Base-by-base conservation (phyloP, 2,113 vertebrate species). In the Nipponia nippon region DNA sequence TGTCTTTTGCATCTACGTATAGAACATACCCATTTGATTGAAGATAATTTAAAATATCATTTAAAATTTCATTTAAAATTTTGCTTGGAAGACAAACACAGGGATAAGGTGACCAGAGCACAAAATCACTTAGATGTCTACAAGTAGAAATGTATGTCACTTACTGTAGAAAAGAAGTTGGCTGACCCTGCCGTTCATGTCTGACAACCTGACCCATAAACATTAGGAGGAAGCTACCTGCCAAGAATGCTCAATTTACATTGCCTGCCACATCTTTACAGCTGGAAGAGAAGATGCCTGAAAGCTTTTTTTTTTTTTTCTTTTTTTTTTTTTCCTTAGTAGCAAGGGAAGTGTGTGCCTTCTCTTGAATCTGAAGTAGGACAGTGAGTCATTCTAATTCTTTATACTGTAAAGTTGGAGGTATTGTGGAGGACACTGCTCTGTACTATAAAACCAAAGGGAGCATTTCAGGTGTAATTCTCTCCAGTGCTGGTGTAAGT, bases 131-230 rank as follows among this genome's bases (percentile, higher is more conserved):
- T 52, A 34, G n/a, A 67, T 61, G 34, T 87, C 44, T 93, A 75
- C 67, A 79, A 91, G 83, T 75, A 75, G 93, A 90, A 91, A 71
- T 56, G 3, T 70, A 26, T 95, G 90, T 61, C 47, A 23, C 16
- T 87, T 89, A 81, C 8, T 84, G 83, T 65, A 67, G 73, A 67
- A 89, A 90, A 82, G 59, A 84, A 53, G 38, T 56, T 95, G 94
- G 65, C 69, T 95, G 94, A 87, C 88, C 87, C 83, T 47, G 9
- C 77, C 79, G 46, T 53, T 95, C 38, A 16, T 69, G 52, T 95
- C 90, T 96, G 72, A 91, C 90, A 89, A 89, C 19, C 42, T 91
- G 72, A 95, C 94, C 90, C 80, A 81, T 76, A 97, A 97, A 92
- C 69, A 79, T 87, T 67, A 87, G 52, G 36, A 90, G 90, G 75